Percentiles rank a stretch among this genome's conserved stretches.
These are phyloP conservation scores for Bucorvus abyssinicus DNA, from an alignment of 2,797 vertebrate genomes.

Conservation along the genomic window DNA sequence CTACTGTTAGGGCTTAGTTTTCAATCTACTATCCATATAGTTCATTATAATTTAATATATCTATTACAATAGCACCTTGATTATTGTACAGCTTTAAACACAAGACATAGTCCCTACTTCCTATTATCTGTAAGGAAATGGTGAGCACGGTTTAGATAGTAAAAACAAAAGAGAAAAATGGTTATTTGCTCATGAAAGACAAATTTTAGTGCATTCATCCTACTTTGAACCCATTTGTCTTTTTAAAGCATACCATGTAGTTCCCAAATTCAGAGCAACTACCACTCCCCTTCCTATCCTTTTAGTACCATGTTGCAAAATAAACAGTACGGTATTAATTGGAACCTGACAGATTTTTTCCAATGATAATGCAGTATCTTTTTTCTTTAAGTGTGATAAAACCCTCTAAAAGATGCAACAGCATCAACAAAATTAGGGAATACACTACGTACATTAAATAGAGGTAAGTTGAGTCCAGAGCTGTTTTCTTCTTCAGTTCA, in stretches of 20 bases:
- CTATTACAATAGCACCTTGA: slow-evolving; percentile 48
- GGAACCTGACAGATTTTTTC: background rate
- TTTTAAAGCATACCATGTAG: background rate
- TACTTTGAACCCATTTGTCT: background rate
- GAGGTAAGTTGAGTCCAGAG: background rate
- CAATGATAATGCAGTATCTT: background rate
- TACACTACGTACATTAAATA: slow-evolving; percentile 10
- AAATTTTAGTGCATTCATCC: slow-evolving; percentile 10
- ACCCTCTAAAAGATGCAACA: slow-evolving; percentile 9
- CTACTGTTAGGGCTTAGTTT: slow-evolving; percentile 12
- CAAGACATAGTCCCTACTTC: background rate
- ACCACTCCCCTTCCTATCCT: background rate
- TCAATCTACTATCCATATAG: background rate
- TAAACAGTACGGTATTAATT: background rate
- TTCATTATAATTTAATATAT: background rate
- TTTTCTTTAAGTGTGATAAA: background rate
- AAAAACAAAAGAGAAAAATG: slow-evolving; percentile 9
- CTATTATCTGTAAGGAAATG: background rate
- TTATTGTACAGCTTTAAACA: slow-evolving; percentile 13
- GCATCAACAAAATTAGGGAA: background rate
- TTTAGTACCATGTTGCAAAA: background rate
- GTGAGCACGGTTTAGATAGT: background rate
- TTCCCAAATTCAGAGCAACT: background rate
- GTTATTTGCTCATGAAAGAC: background rate
- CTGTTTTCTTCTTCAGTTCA: background rate